A percentile compares a stretch with the other conserved stretches of the same genome.
Conservation (phyloP, 2,888 invertebrate genomes). For the Holacanthella duospinosa region DNA sequence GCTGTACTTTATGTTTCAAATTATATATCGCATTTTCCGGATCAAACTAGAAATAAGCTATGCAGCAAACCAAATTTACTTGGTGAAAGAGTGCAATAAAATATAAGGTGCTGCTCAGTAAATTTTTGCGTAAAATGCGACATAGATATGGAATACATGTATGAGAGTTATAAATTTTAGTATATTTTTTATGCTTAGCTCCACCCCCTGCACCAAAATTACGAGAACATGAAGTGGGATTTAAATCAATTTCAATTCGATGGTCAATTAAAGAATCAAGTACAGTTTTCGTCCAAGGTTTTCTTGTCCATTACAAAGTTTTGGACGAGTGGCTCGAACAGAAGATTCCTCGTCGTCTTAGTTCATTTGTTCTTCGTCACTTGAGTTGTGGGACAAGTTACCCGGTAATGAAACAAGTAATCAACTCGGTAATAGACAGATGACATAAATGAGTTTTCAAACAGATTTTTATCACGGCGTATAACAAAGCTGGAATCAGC, state of each 20-base stretch:
- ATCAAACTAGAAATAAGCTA: too few relatives aligned
- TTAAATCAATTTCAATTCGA: constrained; percentile 60
- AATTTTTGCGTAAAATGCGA: too few relatives aligned
- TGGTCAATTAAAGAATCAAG: constrained; percentile 64
- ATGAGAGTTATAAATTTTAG: too few relatives aligned
- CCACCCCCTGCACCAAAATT: constrained; percentile 63
- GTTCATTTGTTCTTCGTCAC: constrained; percentile 55
- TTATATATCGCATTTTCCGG: too few relatives aligned
- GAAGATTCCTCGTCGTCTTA: constrained; percentile 54
- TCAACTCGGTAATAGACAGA: too few relatives aligned
- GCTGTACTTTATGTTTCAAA: too few relatives aligned
- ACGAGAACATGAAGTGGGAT: constrained; percentile 63
- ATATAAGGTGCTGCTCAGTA: too few relatives aligned
- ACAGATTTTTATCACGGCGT: constrained; percentile 54
- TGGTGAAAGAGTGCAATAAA: too few relatives aligned
- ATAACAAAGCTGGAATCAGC: constrained; percentile 61
- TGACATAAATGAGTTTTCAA: too few relatives aligned
- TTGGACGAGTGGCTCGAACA: constrained; percentile 56
- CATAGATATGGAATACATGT: too few relatives aligned
- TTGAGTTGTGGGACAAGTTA: constrained; percentile 62
- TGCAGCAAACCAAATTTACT: too few relatives aligned
- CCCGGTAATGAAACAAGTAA: constrained; percentile 44
- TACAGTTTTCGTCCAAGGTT: constrained; percentile 56
- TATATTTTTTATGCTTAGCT: too few relatives aligned
- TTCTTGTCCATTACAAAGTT: constrained; percentile 55